Evolutionary conservation across 2,888 invertebrate species (phyloP), one percentile per base, ranked within the genome.

Genomic region (Eupithecia centaureata): DNA sequence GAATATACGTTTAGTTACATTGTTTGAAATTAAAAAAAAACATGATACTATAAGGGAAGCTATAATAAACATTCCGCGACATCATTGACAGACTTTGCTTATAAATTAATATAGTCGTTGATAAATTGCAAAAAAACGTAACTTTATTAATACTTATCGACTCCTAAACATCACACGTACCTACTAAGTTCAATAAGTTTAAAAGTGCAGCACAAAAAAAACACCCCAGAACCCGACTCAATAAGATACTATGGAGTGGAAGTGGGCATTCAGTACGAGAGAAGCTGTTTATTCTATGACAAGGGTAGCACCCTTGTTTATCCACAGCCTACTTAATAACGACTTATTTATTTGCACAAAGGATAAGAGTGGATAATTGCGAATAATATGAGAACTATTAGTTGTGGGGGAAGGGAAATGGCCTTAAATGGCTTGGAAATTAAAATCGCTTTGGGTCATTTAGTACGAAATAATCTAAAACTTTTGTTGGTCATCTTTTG

Each of bases 271-370:
- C 28, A 63, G 33, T 60, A n/a, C 10, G 15, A 28, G 38, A 64
- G 27, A 30, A 52, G 8, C 27, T 54, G 58, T 64, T 51, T 63
- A 63, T 63, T 67, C 59, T 64, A 60, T 61, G 63, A 22, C 67
- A 65, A 75, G 76, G 73, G 74, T 70, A 67, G 69, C 69, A 66
- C 87, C 87, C 87, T 86, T 86, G 80, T 87, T 86, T 83, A 80
- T 81, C 73, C 76, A 71, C 77, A 77, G 80, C 80, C 81, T 85
- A 85, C 87, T 88, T 87, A 88, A 88, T 88, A 86, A 86, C 83
- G 87, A 86, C 85, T 86, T 88, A 86, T 88, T 86, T 88, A 87
- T 88, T 88, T 86, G 81, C 79, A 83, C 84, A 84, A 85, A 81
- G 84, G 86, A 84, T 87, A 81, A 77, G 73, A 76, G 79, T 77